phyloP scores from a whole-genome alignment of 2,888 invertebrate genomes.

The Venustoraphidia nigricollis region DNA sequence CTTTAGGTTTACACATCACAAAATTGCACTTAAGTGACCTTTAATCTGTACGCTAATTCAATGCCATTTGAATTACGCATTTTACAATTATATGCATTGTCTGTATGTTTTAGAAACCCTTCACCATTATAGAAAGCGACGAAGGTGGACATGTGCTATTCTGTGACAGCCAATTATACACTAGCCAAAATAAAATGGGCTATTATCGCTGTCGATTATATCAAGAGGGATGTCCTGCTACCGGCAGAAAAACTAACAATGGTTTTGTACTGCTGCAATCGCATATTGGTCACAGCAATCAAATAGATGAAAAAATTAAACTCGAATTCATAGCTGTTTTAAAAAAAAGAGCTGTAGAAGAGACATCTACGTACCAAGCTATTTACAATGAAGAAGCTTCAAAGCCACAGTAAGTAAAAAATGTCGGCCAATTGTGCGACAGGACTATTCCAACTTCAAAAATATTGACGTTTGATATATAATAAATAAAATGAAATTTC shows the following conservation, averaged over 20 bases:
- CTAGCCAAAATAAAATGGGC: not conserved
- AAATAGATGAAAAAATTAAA: slow-evolving; percentile 3
- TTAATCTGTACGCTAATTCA: too few relatives aligned
- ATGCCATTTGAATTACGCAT: too few relatives aligned
- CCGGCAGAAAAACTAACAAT: not conserved
- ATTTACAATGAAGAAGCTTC: slow-evolving; percentile 4
- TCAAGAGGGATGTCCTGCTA: slow-evolving; percentile 4
- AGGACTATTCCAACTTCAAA: too few relatives aligned
- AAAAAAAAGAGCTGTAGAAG: not conserved
- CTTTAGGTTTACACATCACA: too few relatives aligned
- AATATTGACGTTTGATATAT: too few relatives aligned
- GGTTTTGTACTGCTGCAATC: not conserved
- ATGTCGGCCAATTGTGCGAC: too few relatives aligned
- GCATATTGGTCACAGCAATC: slow-evolving; percentile 2
- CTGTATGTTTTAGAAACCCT: not conserved
- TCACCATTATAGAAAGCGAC: not conserved
- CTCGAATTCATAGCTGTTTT: not conserved
- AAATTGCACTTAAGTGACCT: too few relatives aligned
- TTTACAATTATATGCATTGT: too few relatives aligned
- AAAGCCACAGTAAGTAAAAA: slow-evolving; percentile 3
- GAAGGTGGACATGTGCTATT: not conserved
- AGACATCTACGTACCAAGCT: not conserved
- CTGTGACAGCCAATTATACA: slow-evolving; percentile 3
- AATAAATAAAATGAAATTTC: too few relatives aligned
- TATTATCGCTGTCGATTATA: slow-evolving; percentile 4